These are phyloP conservation scores for Ladona fulva DNA, from an alignment of 1,140 invertebrate genomes.

Conservation along the genomic window DNA sequence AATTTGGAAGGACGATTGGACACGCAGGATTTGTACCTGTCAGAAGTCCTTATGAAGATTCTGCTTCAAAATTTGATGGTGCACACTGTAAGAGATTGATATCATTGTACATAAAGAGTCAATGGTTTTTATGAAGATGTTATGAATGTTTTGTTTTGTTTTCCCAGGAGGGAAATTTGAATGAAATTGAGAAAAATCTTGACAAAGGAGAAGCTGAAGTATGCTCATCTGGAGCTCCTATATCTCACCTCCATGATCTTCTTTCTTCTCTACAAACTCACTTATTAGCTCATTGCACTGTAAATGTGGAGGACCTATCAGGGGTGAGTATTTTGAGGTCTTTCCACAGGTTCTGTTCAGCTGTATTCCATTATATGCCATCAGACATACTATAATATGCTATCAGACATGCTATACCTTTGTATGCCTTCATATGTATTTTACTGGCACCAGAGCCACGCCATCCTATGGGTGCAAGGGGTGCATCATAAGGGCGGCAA, in stretches of 20 bases:
- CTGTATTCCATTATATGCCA: no score
- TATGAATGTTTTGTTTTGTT: conserved; percentile 12
- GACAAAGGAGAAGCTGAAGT: conserved; percentile 30
- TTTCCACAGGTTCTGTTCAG: no score
- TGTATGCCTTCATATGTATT: no score
- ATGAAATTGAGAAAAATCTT: conserved; percentile 32
- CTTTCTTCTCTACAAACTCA: conserved; percentile 52
- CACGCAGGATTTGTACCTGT: conserved; percentile 37
- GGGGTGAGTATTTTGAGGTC: neutral
- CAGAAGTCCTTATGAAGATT: conserved; percentile 46
- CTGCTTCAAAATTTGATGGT: conserved; percentile 45
- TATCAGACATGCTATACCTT: no score
- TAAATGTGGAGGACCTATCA: neutral
- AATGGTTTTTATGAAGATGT: neutral
- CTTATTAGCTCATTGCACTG: conserved; percentile 40
- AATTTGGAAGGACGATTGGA: conserved; percentile 26
- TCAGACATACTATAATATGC: no score
- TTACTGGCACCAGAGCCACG: no score
- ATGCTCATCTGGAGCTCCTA: conserved; percentile 28
- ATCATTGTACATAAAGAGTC: conserved; percentile 13
- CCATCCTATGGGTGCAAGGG: no score
- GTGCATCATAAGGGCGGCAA: no score
- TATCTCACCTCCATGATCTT: conserved; percentile 41
- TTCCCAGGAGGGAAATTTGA: conserved; percentile 33
- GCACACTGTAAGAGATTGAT: conserved; percentile 39